Evolutionary conservation across 1,140 invertebrate species (phyloP).

Genomic region (Platorchestia sp.): DNA sequence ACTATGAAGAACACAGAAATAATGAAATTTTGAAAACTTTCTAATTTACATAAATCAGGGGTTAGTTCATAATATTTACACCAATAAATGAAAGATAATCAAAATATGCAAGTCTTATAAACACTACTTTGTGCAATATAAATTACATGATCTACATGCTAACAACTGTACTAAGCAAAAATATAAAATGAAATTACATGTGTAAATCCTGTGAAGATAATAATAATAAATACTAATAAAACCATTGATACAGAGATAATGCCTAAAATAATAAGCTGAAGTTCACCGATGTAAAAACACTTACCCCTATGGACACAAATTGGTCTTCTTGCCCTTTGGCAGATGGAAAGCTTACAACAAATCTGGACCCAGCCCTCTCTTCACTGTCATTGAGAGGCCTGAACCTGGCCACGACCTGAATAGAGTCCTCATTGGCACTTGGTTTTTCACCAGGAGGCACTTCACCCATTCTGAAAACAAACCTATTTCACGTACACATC

Average conservation of each 20-base stretch:
- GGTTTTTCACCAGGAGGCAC: constrained; percentile 42
- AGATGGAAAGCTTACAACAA: constrained; percentile 52
- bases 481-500: constrained; percentile 42
- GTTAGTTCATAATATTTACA: too few species aligned
- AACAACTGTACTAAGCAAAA: too few species aligned
- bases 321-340: constrained; percentile 54
- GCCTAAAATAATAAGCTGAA: background rate
- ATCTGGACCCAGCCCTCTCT: constrained; percentile 56
- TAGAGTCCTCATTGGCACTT: constrained; percentile 47
- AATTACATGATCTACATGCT: too few species aligned
- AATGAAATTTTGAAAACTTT: too few species aligned
- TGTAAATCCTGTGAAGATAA: too few species aligned
- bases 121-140: too few species aligned
- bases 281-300: background rate
- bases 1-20: too few species aligned
- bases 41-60: too few species aligned
- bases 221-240: background rate
- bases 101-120: too few species aligned
- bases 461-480: constrained; percentile 45
- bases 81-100: too few species aligned
- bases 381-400: constrained; percentile 56
- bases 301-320: constrained; percentile 58
- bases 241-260: background rate
- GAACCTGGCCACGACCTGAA: constrained; percentile 57
- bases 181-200: too few species aligned